These are phyloP conservation scores for Diorhabda sublineata DNA, from an alignment of 1,140 invertebrate species.

Conservation along the genomic window DNA sequence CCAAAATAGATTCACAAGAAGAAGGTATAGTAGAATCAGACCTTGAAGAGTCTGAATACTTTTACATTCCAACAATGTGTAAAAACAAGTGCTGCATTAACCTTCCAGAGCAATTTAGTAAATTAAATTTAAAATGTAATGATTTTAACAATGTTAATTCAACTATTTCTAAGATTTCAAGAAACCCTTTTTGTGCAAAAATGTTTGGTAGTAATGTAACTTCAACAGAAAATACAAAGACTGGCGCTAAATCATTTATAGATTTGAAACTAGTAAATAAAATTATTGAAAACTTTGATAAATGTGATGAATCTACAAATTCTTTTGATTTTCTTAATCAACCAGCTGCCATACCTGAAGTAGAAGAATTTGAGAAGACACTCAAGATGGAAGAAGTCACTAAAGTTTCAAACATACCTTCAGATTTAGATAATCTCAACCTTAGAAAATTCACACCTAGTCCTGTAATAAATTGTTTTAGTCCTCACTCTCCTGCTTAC, in stretches of 20 bases:
- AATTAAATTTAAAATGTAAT: too few species aligned
- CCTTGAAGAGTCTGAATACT: constrained; percentile 5
- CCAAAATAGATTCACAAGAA: too few species aligned
- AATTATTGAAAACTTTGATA: background rate
- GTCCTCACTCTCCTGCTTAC: constrained; percentile 7
- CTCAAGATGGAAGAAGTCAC: constrained; percentile 19
- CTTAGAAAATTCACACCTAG: constrained; percentile 14
- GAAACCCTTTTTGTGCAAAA: too few species aligned
- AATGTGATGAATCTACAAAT: background rate
- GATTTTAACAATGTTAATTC: too few species aligned
- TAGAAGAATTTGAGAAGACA: constrained; percentile 26
- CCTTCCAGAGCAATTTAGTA: background rate
- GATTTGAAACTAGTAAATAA: background rate
- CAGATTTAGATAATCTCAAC: constrained; percentile 14
- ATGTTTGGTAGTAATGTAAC: background rate
- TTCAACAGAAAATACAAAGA: background rate
- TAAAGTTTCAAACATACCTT: constrained; percentile 17
- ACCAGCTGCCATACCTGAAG: constrained; percentile 23
- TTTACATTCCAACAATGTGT: constrained; percentile 4
- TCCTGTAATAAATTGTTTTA: constrained; percentile 17
- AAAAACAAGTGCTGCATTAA: constrained; percentile 6
- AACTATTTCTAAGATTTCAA: too few species aligned
- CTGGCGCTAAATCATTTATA: background rate
- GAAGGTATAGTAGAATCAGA: constrained; percentile 11
- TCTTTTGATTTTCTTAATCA: constrained; percentile 3